Evolutionary conservation across 1,140 invertebrate species (phyloP).

Genomic region (Riptortus pedestris): DNA sequence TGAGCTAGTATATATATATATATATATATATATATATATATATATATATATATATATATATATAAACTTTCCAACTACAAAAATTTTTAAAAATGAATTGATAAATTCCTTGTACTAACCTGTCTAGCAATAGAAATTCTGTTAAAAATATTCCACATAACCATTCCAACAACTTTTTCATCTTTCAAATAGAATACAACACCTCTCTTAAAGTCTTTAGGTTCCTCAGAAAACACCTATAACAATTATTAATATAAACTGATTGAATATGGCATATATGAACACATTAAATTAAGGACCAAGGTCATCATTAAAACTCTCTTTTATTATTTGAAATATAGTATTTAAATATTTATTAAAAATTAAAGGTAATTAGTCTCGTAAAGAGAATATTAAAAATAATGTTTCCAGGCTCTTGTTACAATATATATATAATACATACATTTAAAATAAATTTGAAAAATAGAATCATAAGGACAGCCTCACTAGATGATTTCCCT

Average conservation of each 20-base stretch:
- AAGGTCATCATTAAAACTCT: background rate
- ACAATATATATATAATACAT: too few species aligned
- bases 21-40: too few species aligned
- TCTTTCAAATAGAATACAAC: constrained; percentile 83
- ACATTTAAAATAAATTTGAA: too few species aligned
- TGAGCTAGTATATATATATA: too few species aligned
- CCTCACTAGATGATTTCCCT: too few species aligned
- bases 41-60: too few species aligned
- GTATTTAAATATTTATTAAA: background rate
- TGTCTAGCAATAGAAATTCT: constrained; percentile 65
- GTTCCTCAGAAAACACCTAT: constrained; percentile 27
- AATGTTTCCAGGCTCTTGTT: background rate
- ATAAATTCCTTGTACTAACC: too few species aligned
- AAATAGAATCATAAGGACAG: too few species aligned
- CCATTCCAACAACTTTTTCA: constrained; percentile 77
- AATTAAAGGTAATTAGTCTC: background rate
- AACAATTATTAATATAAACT: background rate
- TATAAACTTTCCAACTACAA: too few species aligned
- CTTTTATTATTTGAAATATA: background rate
- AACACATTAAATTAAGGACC: background rate
- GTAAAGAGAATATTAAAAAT: background rate
- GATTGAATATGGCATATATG: background rate
- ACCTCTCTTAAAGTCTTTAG: constrained; percentile 56
- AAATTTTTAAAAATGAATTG: background rate
- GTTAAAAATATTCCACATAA: constrained; percentile 91